These are phyloP conservation scores for Mamestra configurata DNA, from an alignment of 1,140 invertebrate species.

Conservation along the genomic window DNA sequence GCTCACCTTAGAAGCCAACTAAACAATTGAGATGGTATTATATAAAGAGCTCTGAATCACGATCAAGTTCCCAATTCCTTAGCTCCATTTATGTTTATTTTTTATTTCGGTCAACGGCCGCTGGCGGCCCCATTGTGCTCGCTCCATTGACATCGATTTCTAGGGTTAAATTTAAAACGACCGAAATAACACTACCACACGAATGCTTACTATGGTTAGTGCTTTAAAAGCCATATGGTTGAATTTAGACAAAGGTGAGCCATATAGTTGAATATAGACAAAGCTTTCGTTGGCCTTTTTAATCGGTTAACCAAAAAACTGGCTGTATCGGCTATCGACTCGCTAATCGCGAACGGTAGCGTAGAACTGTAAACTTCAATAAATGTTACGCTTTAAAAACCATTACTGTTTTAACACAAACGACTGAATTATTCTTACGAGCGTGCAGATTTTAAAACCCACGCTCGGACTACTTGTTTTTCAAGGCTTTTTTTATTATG, in stretches of 20 bases:
- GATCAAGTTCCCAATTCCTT: slow-evolving; percentile 73
- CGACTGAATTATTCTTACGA: slow-evolving; percentile 59
- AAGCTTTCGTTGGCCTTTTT: neutral
- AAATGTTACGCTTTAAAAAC: slow-evolving; percentile 51
- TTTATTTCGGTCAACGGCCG: slow-evolving; percentile 84
- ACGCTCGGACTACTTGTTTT: slow-evolving; percentile 64
- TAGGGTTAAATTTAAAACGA: slow-evolving; percentile 73
- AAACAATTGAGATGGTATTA: slow-evolving; percentile 34
- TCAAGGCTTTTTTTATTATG: slow-evolving; percentile 64
- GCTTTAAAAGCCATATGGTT: neutral
- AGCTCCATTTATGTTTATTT: slow-evolving; percentile 64
- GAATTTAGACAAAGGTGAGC: neutral
- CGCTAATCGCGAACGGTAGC: slow-evolving; percentile 50
- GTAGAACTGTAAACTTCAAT: slow-evolving; percentile 47
- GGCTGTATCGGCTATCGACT: slow-evolving; percentile 25
- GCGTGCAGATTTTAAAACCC: slow-evolving; percentile 63
- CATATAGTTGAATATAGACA: neutral
- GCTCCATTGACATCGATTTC: slow-evolving; percentile 80
- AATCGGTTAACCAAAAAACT: slow-evolving; percentile 46
- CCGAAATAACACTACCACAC: slow-evolving; percentile 54
- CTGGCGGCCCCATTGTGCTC: slow-evolving; percentile 72
- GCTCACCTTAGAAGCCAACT: slow-evolving; percentile 17
- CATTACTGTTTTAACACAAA: slow-evolving; percentile 62
- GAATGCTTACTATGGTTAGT: neutral
- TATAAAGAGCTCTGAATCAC: slow-evolving; percentile 64